Evolutionary conservation across 2,113 vertebrate genomes (phyloP).

Genomic region (Steatornis caripensis): DNA sequence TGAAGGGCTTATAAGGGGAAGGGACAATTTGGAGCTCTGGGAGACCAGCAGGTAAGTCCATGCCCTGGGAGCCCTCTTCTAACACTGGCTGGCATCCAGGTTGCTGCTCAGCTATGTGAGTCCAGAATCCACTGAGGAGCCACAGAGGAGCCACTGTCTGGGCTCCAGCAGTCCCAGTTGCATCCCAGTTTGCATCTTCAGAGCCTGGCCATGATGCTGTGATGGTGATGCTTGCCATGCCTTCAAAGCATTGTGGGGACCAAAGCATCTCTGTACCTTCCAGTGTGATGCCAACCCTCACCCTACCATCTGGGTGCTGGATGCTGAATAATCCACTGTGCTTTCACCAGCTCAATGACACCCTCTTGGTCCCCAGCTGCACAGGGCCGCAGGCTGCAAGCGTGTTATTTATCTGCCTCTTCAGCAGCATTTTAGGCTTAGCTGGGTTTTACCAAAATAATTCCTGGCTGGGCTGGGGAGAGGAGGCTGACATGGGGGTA

Average conservation of each 20-base stretch:
- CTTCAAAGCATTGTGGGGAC: not conserved
- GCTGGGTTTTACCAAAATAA: not conserved
- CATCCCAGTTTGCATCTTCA: not conserved
- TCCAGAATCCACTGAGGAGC: not conserved
- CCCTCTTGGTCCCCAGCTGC: rapidly evolving
- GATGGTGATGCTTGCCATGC: not conserved
- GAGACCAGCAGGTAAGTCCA: not conserved
- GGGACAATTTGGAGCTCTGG: not conserved
- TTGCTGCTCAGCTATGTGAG: rapidly evolving
- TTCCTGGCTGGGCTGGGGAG: not conserved
- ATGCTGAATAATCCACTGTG: not conserved
- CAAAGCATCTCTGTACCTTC: not conserved
- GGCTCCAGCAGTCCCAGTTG: not conserved
- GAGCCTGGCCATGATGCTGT: rapidly evolving
- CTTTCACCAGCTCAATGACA: not conserved
- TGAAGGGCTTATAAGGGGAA: not conserved
- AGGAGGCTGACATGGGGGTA: not conserved
- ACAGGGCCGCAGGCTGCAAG: not conserved
- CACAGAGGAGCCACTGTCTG: too few species aligned
- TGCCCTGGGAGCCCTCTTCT: not conserved
- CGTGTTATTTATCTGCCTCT: not conserved
- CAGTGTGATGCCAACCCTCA: not conserved
- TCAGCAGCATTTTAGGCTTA: not conserved
- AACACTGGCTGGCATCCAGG: not conserved
- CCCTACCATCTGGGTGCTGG: not conserved